phyloP scores from a whole-genome alignment of 2,113 vertebrate genomes.

The Psophia crepitans region DNA sequence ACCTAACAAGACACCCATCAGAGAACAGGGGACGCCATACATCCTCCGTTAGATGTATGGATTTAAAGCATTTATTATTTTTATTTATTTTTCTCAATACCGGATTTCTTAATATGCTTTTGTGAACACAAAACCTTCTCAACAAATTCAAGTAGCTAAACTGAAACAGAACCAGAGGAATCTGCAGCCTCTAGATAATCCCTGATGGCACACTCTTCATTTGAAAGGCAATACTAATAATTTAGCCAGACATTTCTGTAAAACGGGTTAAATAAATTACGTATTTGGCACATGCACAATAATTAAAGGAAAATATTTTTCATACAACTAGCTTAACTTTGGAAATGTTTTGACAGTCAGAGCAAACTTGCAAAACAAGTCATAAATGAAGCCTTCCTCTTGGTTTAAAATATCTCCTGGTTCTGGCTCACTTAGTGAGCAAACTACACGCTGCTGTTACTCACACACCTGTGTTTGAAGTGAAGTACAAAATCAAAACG shows the following conservation, averaged over 20 bases:
- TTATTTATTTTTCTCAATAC: neutral
- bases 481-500: neutral
- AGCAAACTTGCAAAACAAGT: slow-evolving; percentile 7
- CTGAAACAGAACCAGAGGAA: neutral
- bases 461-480: neutral
- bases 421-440: neutral
- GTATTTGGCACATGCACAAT: neutral
- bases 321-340: neutral
- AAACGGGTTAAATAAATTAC: slow-evolving; percentile 1
- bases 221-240: neutral
- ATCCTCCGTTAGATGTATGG: neutral
- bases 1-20: neutral
- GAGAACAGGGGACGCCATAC: neutral
- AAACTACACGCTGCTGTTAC: neutral
- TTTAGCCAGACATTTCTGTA: neutral
- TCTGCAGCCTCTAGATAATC: neutral
- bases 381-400: neutral
- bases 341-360: neutral
- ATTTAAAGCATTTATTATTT: fast-evolving
- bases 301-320: neutral
- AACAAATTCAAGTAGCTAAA: neutral
- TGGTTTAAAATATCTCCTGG: neutral
- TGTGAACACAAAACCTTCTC: neutral
- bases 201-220: neutral
- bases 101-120: neutral